Evolutionary conservation across 2,113 vertebrate genomes (phyloP).

Genomic region (Callorhinus ursinus): DNA sequence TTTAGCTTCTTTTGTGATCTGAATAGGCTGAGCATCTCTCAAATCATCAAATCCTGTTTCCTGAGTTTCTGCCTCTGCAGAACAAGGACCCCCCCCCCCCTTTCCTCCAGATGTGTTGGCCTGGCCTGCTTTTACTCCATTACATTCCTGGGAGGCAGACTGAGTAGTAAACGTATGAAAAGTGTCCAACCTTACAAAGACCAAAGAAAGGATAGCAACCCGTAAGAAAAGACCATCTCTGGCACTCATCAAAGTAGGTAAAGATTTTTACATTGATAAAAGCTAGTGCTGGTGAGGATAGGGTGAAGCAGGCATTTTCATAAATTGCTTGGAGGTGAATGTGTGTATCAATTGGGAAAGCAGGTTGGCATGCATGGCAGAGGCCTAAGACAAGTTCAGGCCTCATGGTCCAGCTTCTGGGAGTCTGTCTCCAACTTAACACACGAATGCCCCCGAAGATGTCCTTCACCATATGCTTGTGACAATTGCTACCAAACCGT

Average conservation of each 20-base stretch:
- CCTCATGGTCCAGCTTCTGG: background rate
- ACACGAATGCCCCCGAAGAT: background rate
- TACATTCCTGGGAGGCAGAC: background rate
- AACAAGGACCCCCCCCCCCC: background rate
- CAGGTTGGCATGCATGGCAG: background rate
- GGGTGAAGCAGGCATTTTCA: background rate
- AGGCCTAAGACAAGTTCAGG: background rate
- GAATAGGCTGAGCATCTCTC: background rate
- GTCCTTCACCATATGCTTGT: background rate
- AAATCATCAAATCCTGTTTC: background rate
- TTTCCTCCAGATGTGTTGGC: background rate
- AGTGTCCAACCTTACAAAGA: background rate
- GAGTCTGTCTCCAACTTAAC: background rate
- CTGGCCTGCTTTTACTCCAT: background rate
- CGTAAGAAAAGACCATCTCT: background rate
- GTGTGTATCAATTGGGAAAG: background rate
- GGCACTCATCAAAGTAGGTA: background rate
- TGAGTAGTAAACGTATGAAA: background rate
- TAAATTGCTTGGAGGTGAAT: background rate
- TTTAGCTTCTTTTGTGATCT: background rate
- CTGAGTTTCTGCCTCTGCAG: background rate
- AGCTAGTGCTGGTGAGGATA: background rate
- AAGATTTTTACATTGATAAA: conserved; percentile 6
- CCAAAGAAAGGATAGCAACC: background rate
- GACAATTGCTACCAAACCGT: background rate